Base-by-base conservation (phyloP, 2,113 vertebrate genomes). In the Rousettus leschenaultii region DNA sequence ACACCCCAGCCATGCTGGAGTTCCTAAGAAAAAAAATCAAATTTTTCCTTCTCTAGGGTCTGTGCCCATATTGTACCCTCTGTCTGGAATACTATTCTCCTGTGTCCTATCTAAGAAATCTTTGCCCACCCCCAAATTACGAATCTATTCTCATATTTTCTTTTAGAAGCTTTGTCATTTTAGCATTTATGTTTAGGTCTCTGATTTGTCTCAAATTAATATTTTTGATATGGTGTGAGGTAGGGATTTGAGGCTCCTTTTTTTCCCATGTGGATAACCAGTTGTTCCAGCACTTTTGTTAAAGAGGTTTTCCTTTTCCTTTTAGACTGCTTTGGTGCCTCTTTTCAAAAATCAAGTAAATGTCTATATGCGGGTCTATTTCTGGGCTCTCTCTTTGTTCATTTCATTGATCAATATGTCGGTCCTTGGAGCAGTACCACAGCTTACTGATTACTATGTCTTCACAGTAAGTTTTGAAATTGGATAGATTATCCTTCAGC, bases 391-490 rank as follows among this genome's bases (percentile, higher is more conserved):
- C 5, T 66, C 6, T 65, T 51, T 92, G 26, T 71, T 82, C 28
- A 30, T 57, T 74, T 88, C 26, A 45, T 18, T 73, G 70, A 79
- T 88, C 57, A 51, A 3, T 83, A 40, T 33, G 61, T 75, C 24
- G 77, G 0, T 78, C n/a, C 14, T 82, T 40, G 70, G 4, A 63
- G 33, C 61, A 43, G 6, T 84, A 61, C 55, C 45, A 78, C 33
- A 53, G 43, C 82, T 45, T 66, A 73, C 77, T 65, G 78, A 95
- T 95, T 74, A 48, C 48, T 85, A 0, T 51, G 28, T 63, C 82
- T 38, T 91, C 63, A 59, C 15, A 85, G 12, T 95, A 86, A 89
- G n/a, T 87, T 97, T 91, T 97, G 66, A 79, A 89, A 53, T 77
- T 7, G 40, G 21, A 53, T 74, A 74, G 80, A 63, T 66, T 87